phyloP scores from a whole-genome alignment of 2,113 vertebrate genomes.

The Pantherophis guttatus region DNA sequence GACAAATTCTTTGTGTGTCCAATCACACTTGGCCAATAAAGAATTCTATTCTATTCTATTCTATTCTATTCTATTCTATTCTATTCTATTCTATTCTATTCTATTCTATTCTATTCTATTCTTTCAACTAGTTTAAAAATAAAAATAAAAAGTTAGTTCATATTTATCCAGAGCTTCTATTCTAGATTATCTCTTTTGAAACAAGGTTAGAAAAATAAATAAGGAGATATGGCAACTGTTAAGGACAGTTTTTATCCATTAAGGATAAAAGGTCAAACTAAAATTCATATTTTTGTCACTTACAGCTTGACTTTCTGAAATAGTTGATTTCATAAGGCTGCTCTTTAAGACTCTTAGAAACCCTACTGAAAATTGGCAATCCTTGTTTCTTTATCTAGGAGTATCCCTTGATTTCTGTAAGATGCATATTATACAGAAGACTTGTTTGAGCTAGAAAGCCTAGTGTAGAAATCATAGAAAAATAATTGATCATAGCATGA shows the following conservation, averaged over 20 bases:
- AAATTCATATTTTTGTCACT: constrained; percentile 5
- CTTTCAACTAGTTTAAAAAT: not conserved
- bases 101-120: no score
- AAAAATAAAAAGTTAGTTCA: not conserved
- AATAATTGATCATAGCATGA: not conserved
- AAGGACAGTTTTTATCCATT: not conserved
- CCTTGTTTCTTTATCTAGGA: not conserved
- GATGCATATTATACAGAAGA: not conserved
- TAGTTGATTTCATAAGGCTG: not conserved
- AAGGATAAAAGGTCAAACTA: not conserved
- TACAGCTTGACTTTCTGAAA: constrained; percentile 1
- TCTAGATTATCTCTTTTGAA: not conserved
- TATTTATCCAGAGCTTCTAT: not conserved
- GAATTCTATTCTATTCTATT: no score
- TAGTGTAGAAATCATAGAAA: not conserved
- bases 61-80: no score
- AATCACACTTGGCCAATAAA: no score
- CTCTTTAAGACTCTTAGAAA: not conserved
- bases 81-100: no score
- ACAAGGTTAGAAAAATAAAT: not conserved
- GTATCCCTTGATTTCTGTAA: not conserved
- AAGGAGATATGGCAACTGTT: not conserved
- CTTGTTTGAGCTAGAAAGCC: not conserved
- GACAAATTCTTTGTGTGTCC: no score
- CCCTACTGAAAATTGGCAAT: not conserved